Evolutionary conservation across 2,888 invertebrate genomes (phyloP).

Genomic region (Lochmaea crataegi): DNA sequence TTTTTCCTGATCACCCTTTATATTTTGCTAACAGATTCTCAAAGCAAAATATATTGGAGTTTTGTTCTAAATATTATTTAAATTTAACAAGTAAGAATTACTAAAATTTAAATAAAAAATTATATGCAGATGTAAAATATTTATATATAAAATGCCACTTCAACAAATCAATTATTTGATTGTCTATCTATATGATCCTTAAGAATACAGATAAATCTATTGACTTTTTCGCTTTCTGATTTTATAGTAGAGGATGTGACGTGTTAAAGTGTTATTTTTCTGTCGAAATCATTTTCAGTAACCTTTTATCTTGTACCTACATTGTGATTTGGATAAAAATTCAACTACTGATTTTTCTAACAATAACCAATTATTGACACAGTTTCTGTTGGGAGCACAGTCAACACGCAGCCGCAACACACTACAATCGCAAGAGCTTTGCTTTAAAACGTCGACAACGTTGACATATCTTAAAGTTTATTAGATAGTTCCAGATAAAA

Average conservation of each 20-base stretch:
- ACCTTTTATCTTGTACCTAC: constrained; percentile 3
- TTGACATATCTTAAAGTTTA: constrained; percentile 9
- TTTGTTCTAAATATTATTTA: not conserved
- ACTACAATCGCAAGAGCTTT: constrained; percentile 6
- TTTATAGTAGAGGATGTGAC: too few relatives aligned
- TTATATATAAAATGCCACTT: not conserved
- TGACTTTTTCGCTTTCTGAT: not conserved
- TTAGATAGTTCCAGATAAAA: not conserved
- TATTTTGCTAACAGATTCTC: not conserved
- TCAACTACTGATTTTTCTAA: constrained; percentile 30
- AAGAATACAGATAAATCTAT: not conserved
- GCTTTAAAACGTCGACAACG: constrained; percentile 15
- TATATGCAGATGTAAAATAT: not conserved
- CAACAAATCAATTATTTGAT: not conserved
- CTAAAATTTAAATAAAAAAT: not conserved
- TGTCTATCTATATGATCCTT: not conserved
- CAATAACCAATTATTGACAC: constrained; percentile 37
- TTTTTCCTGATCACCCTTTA: not conserved
- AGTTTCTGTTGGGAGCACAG: constrained; percentile 22
- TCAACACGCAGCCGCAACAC: constrained; percentile 29
- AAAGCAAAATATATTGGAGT: not conserved
- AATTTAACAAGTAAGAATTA: too few relatives aligned
- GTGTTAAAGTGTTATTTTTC: too few relatives aligned
- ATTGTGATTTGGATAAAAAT: constrained; percentile 17
- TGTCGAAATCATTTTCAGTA: not conserved